A percentile compares a stretch with the other conserved stretches of the same genome.
Evolutionary conservation across 2,888 invertebrate genomes (phyloP).

Genomic region (Phasia obesa): DNA sequence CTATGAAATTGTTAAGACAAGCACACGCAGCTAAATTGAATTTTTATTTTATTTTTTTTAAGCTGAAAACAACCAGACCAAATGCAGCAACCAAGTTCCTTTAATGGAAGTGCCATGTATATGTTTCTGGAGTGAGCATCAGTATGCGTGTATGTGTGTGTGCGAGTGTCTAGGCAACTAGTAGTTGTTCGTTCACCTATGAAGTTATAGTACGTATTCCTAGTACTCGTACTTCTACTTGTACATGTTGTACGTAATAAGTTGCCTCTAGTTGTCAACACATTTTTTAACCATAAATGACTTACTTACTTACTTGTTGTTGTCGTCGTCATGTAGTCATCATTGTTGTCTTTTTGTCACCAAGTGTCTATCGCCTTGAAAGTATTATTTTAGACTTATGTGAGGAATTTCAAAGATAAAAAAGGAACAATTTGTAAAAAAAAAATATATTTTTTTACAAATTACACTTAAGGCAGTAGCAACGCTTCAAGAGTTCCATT

Average conservation of each 20-base stretch:
- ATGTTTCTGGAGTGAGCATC: neutral
- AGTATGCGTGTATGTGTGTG: neutral
- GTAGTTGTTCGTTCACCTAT: constrained; percentile 51
- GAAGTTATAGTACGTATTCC: constrained; percentile 22
- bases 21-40: constrained; percentile 14
- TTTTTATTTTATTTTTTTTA: neutral
- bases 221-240: constrained; percentile 9
- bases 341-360: constrained; percentile 20
- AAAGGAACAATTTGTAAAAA: neutral
- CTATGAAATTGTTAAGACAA: constrained; percentile 44
- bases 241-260: constrained; percentile 46
- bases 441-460: neutral
- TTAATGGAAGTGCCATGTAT: constrained; percentile 34
- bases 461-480: neutral
- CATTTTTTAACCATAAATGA: constrained; percentile 68
- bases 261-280: constrained; percentile 68
- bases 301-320: constrained; percentile 25
- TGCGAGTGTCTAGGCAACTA: neutral
- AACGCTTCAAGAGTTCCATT: neutral
- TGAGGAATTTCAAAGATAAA: constrained; percentile 29
- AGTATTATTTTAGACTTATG: constrained; percentile 45
- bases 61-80: constrained; percentile 20
- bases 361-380: constrained; percentile 20
- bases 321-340: constrained; percentile 23
- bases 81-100: constrained; percentile 52